Base-by-base conservation (phyloP, 2,797 vertebrate species). In the Spheniscus humboldti region DNA sequence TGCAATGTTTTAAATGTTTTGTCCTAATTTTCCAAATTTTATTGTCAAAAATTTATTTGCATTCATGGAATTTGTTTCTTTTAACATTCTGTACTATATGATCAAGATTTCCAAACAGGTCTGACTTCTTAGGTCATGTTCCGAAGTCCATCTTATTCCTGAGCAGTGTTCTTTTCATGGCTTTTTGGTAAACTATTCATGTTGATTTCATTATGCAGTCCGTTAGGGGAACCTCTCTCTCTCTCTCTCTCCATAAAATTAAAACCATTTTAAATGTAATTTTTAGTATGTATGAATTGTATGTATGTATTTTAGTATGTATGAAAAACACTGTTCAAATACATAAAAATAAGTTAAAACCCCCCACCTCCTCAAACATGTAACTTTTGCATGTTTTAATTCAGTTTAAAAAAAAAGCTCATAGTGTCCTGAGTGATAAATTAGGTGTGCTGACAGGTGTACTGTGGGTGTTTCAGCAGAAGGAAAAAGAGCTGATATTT, bases 121-220 rank as follows among this genome's bases (percentile, higher is more conserved):
- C 41, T 41, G 41, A 41, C 3, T 41, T 43, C 20, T 81, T 33
- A 31, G 30, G 27, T 66, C 11, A 7, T 5, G 2, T 57, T 73
- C 45, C 3, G 2, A 48, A 50, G 16, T 48, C 25, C 22, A 10
- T 74, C 27, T 86, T 56, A 18, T 8, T 90, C 35, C 50, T 17
- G 6, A 55, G 7, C 0, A 0, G 11, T 39, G 18, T 30, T 53
- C 3, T 73, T 66, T 52, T 16, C 13, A 9, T 8, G 10, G 27
- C 4, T 52, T 71, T 86, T 77, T 48, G 48, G 9, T 60, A 45
- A 71, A 30, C 3, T 28, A 2, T 69, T 74, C 4, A 0, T 17
- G 19, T 63, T 59, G 35, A 48, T 56, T 86, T 90, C 18, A 31
- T 2, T 48, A 1, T 48, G 15, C 17, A 52, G 10, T 27, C 14